Base-by-base conservation (phyloP, 2,888 invertebrate genomes). In the Nasonia oneida region DNA sequence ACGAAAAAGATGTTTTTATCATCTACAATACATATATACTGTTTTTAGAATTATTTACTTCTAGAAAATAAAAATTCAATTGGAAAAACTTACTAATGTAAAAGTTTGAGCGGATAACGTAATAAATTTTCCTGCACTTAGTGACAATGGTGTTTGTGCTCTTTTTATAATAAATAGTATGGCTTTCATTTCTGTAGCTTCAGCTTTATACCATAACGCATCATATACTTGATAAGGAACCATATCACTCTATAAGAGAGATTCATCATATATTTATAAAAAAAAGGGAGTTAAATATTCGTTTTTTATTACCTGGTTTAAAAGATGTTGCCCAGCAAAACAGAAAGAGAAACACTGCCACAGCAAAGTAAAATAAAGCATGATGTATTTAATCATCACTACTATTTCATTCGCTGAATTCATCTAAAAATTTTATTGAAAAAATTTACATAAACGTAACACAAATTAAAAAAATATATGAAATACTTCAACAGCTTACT, bases 291-390 rank as follows among this genome's bases (percentile, higher is more conserved):
- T 77, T 33, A 37, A 5, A n/a, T 29, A 67, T 47, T 1, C 1
- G 47, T 2, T 47, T 23, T 39, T n/a, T 14, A 18, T 23, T 50
- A 90, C 90, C 87, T 90, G 89, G 6, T 74, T 71, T n/a, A 77
- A 87, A 29, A 90, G 85, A 84, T 90, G 89, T 80, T 90, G 90
- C 4, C 90, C 89, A 33, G 85, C 88, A 18, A 88, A 88, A 18
- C 90, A 90, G 18, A 88, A 89, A 61, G 89, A 74, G 37, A 89
- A 89, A 10, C 81, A 75, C 33, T 90, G 90, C 67, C 67, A 67
- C 10, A 67, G 12, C 23, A 67, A 67, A 8, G n/a, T 33, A 12
- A 67, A 67, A 42, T 71, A n/a, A 3, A 87, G 85, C 33, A 87
- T 33, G 37, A 89, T 89, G 8, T 42, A 85, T 18, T 67, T n/a